A percentile compares a stretch with the other conserved stretches of the same genome.
These are phyloP conservation scores for Petroica traversi DNA, from an alignment of 2,113 vertebrate species.

Conservation along the genomic window DNA sequence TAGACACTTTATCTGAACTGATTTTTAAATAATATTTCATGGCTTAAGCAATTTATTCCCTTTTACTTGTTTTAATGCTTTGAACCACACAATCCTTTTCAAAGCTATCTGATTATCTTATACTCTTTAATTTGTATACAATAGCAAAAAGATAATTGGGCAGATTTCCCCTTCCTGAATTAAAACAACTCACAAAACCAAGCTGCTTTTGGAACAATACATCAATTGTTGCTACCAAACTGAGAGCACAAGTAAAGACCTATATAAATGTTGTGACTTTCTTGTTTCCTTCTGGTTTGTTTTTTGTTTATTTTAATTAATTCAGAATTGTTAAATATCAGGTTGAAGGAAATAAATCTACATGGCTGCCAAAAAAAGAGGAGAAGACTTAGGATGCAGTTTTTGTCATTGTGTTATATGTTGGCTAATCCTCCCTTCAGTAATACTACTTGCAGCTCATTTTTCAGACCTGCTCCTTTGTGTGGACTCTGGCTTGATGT, in stretches of 20 bases:
- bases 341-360: not conserved
- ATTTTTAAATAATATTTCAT: not conserved
- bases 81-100: not conserved
- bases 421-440: not conserved
- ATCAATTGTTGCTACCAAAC: not conserved
- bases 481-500: not conserved
- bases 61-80: not conserved
- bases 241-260: not conserved
- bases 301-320: not conserved
- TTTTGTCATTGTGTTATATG: not conserved
- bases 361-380: not conserved
- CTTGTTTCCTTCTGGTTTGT: not conserved
- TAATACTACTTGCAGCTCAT: not conserved
- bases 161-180: not conserved
- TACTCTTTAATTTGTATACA: not conserved
- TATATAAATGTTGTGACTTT: not conserved
- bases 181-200: not conserved
- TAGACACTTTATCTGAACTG: not conserved
- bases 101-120: not conserved
- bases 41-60: rapidly evolving
- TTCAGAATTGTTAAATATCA: not conserved
- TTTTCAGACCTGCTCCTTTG: not conserved
- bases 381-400: not conserved
- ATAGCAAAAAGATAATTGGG: not conserved
- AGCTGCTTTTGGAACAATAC: not conserved